Conservation (phyloP, 2,113 vertebrate genomes). For the Spilogale gracilis region DNA sequence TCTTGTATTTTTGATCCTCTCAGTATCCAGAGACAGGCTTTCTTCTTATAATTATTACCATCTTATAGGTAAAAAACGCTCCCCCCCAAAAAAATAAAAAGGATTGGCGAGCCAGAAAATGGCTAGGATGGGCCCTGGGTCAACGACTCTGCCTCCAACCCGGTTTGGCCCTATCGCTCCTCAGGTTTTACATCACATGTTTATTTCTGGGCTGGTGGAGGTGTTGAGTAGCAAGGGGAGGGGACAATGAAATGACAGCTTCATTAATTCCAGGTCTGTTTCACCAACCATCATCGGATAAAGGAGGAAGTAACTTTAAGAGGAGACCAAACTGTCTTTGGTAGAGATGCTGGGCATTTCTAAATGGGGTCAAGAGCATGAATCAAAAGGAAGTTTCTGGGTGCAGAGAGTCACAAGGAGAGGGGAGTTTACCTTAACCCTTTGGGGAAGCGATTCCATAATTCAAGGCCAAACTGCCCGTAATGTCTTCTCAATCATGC, state of each 20-base stretch:
- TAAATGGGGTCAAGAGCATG: neutral
- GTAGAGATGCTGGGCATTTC: neutral
- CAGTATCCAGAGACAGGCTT: neutral
- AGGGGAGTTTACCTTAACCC: neutral
- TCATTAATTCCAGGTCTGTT: neutral
- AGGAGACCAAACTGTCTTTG: neutral
- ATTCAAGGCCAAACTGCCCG: neutral
- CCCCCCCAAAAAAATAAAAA: neutral
- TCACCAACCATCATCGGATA: neutral
- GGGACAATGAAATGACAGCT: neutral
- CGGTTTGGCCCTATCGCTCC: neutral
- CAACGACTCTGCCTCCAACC: neutral
- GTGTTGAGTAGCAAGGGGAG: neutral
- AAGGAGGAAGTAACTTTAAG: neutral
- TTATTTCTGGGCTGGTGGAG: neutral
- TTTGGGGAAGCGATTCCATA: neutral
- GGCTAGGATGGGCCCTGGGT: neutral
- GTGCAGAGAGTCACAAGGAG: neutral
- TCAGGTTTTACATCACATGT: neutral
- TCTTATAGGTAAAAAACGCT: neutral
- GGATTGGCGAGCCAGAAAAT: neutral
- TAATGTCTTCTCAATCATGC: neutral
- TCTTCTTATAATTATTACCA: neutral
- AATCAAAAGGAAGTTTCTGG: neutral
- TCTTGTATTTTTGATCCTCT: neutral